Evolutionary conservation across 2,113 vertebrate genomes (phyloP), one percentile per base, ranked within the genome.

Genomic region (Carassius auratus): DNA sequence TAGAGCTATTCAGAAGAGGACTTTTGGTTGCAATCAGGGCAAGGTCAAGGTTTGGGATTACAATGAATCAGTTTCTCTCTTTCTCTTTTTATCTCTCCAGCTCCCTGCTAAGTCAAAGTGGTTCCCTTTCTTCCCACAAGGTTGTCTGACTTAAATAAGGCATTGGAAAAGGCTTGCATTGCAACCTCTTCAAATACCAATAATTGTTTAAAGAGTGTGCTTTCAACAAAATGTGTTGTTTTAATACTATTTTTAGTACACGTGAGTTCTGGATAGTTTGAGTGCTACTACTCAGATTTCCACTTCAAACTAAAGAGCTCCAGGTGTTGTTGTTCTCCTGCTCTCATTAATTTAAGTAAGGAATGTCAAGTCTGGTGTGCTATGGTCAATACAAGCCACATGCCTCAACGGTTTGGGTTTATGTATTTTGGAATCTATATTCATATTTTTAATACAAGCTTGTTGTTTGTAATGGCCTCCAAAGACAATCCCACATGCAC

Each of bases 311-410:
- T 8, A 15, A 64, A 66, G 42, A 66, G 61, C 78, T 66, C 8
- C 78, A 66, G 61, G 61, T 81, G 78, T 50, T 2, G 19, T 42
- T 14, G 0, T 14, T 50, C n/a, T 75, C 42, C 42, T 3, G 42
- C n/a, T 36, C 3, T 77, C 68, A 55, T 87, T 92, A 92, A 93
- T 90, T 93, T 93, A 92, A 92, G 91, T 86, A 61, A 86, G 87
- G 93, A 94, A 92, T 93, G 89, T 21, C 85, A 90, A 90, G 26
- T 64, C 36, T 87, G 84, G 85, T 87, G 86, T 85, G 45, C 85
- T 84, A 87, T 88, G 82, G 80, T 75, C 64, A 62, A 61, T 5
- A 45, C n/a, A 88, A 68, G 86, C 76, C 80, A 73, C 57, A 38
- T 84, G 82, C 30, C 69, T 84, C 50, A 84, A 30, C 81, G 19